Percentiles rank a stretch among this genome's conserved stretches.
These are phyloP conservation scores for Liparis tanakae DNA, from an alignment of 2,797 vertebrate genomes.

Conservation along the genomic window DNA sequence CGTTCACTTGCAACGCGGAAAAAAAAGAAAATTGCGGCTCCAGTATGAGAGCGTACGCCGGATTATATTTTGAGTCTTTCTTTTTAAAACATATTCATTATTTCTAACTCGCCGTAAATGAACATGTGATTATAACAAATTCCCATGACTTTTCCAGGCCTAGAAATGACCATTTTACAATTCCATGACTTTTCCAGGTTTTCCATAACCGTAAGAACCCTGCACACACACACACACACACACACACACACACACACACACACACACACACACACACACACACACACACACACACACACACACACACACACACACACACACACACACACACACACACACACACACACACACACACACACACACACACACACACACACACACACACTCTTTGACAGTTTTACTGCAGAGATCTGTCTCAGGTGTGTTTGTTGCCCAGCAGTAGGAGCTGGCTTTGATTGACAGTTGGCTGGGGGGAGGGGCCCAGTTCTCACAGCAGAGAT, in stretches of 20 bases:
- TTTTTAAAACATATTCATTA: no score
- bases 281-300: conserved; percentile 30
- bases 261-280: conserved; percentile 27
- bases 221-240: conserved; percentile 29
- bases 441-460: conserved; percentile 70
- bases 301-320: conserved; percentile 31
- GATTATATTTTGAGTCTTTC: no score
- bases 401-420: conserved; percentile 49
- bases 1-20: no score
- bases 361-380: conserved; percentile 35
- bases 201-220: no score
- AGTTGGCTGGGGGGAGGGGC: conserved; percentile 51
- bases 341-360: conserved; percentile 27
- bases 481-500: conserved; percentile 56
- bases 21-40: no score
- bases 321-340: conserved; percentile 33
- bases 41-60: no score
- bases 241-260: conserved; percentile 34
- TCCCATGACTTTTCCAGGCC: no score
- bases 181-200: no score
- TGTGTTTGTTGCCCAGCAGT: conserved; percentile 79
- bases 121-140: no score
- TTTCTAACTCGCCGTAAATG: no score
- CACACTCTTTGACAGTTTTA: conserved; percentile 38
- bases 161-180: no score